A percentile compares a stretch with the other conserved stretches of the same genome.
Conservation (phyloP, 2,888 invertebrate genomes). For the Chaetoderma sp. region DNA sequence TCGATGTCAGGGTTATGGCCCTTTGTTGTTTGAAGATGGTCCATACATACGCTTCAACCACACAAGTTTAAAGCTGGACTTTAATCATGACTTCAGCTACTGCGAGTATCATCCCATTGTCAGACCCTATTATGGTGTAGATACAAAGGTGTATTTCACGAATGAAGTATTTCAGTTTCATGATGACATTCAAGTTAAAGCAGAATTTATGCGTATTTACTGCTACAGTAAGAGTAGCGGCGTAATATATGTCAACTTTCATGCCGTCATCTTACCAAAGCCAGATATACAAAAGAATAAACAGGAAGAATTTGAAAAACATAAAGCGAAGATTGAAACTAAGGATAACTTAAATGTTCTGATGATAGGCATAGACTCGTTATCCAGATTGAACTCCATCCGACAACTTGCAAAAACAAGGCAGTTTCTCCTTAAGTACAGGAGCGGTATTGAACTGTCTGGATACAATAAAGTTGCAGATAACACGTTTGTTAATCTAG, state of each 20-base stretch:
- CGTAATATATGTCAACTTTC: conserved; percentile 57
- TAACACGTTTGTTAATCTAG: conserved; percentile 92
- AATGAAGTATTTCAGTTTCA: conserved; percentile 27
- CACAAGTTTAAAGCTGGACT: conserved; percentile 38
- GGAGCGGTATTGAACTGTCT: conserved; percentile 81
- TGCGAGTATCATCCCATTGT: conserved; percentile 56
- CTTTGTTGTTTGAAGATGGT: conserved; percentile 54
- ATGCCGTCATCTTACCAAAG: conserved; percentile 54
- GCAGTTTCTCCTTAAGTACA: conserved; percentile 74
- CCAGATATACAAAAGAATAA: conserved; percentile 27
- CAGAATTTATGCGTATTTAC: conserved; percentile 58
- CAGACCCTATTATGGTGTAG: conserved; percentile 37
- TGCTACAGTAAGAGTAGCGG: conserved; percentile 50
- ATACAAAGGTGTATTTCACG: conserved; percentile 40
- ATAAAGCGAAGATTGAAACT: conserved; percentile 11
- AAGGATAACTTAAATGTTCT: conserved; percentile 77
- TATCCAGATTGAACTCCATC: conserved; percentile 87
- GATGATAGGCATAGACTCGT: conserved; percentile 85
- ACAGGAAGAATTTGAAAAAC: conserved; percentile 71
- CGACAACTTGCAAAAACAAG: conserved; percentile 82
- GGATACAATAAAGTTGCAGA: conserved; percentile 95
- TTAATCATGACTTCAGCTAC: conserved; percentile 45
- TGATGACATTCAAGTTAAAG: conserved; percentile 36
- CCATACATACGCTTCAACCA: conserved; percentile 42
- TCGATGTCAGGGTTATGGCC: conserved; percentile 40